phyloP scores from a whole-genome alignment of 2,113 vertebrate species.

The Tympanuchus pallidicinctus region DNA sequence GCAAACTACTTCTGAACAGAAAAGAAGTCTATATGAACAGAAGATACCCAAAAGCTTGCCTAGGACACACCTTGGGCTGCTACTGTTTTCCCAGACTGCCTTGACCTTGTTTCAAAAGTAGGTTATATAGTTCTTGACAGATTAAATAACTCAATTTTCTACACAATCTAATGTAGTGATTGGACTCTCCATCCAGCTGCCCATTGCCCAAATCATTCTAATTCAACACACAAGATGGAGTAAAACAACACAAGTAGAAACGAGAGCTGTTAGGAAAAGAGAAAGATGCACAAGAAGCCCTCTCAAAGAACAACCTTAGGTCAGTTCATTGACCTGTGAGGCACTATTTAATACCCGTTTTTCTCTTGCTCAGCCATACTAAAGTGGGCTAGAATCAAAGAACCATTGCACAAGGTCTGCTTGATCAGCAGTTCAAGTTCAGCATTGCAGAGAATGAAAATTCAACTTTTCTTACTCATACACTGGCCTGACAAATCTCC shows the following conservation, averaged over 20 bases:
- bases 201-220: neutral
- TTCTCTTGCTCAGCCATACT: neutral
- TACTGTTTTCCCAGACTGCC: neutral
- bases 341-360: neutral
- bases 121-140: neutral
- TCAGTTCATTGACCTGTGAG: neutral
- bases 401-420: neutral
- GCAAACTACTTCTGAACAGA: neutral
- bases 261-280: neutral
- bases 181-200: neutral
- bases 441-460: neutral
- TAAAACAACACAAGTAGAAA: neutral
- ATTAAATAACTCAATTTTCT: neutral
- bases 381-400: neutral
- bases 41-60: neutral
- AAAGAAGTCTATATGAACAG: neutral
- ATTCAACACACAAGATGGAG: neutral
- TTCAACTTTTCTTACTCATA: neutral
- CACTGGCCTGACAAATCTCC: fast-evolving
- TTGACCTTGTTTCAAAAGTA: neutral
- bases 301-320: neutral
- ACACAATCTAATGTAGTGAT: neutral
- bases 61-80: fast-evolving
- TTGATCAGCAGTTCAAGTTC: neutral
- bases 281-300: neutral